Evolutionary conservation across 2,888 invertebrate species (phyloP).

Genomic region (Coenonympha glycerion): DNA sequence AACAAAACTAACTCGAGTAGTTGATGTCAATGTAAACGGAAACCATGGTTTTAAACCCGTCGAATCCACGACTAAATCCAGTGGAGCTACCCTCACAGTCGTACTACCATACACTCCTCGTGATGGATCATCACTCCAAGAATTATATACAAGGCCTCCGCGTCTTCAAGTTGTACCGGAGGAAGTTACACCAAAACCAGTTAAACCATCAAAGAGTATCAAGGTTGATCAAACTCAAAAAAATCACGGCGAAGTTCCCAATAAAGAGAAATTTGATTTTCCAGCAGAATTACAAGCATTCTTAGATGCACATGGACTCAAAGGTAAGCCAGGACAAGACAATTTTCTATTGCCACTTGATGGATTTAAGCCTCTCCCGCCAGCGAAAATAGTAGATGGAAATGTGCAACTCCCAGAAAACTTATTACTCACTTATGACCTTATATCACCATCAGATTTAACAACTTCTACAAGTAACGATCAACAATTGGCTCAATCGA

Average conservation of each 20-base stretch:
- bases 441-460: constrained; percentile 48
- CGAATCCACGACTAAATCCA: constrained; percentile 50
- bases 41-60: constrained; percentile 23
- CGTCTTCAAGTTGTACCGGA: constrained; percentile 74
- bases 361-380: constrained; percentile 66
- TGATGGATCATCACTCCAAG: constrained; percentile 75
- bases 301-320: constrained; percentile 58
- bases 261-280: constrained; percentile 45
- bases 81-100: constrained; percentile 74
- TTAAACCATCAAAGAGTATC: constrained; percentile 35
- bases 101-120: constrained; percentile 80
- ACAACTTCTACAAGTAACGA: constrained; percentile 35
- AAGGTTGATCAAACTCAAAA: constrained; percentile 41
- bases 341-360: constrained; percentile 62
- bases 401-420: constrained; percentile 64
- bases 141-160: constrained; percentile 80
- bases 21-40: constrained; percentile 26
- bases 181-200: constrained; percentile 46
- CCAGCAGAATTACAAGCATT: constrained; percentile 61
- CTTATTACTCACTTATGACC: constrained; percentile 59
- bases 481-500: constrained; percentile 40
- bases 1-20: not conserved
- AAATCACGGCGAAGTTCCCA: constrained; percentile 40
- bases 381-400: constrained; percentile 56
- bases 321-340: constrained; percentile 56